Conservation (phyloP, 2,113 vertebrate genomes). For the Sorex araneus region DNA sequence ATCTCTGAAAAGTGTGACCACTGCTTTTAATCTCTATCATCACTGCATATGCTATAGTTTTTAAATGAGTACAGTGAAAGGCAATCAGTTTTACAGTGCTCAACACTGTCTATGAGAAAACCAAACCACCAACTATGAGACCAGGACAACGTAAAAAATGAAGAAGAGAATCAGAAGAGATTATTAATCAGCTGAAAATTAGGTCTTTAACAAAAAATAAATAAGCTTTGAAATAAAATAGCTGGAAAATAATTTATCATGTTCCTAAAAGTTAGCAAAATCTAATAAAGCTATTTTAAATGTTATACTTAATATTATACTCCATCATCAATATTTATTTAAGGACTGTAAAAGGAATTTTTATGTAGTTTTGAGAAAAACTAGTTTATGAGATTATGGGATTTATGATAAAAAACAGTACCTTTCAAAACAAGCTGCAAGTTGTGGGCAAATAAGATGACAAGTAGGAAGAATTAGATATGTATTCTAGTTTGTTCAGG, state of each 20-base stretch:
- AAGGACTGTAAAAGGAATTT: neutral
- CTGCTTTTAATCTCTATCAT: neutral
- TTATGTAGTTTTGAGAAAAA: neutral
- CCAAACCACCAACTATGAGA: neutral
- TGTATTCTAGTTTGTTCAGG: no score
- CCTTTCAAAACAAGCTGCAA: neutral
- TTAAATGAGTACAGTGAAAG: neutral
- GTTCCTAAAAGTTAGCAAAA: neutral
- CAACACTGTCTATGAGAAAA: no score
- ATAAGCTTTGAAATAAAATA: neutral
- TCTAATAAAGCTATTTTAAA: neutral
- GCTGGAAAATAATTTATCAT: neutral
- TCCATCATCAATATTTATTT: neutral
- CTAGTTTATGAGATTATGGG: no score
- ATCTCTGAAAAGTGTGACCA: neutral
- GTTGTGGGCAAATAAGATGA: no score
- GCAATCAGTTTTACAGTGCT: neutral
- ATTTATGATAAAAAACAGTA: constrained; percentile 48
- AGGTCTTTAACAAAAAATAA: neutral
- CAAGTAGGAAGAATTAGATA: no score
- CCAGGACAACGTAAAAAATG: neutral
- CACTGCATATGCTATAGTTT: neutral
- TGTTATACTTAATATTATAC: neutral
- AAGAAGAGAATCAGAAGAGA: neutral
- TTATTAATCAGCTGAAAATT: constrained; percentile 33